These are phyloP conservation scores for Tympanoctomys barrerae DNA, from an alignment of 2,797 vertebrate genomes.

Conservation along the genomic window DNA sequence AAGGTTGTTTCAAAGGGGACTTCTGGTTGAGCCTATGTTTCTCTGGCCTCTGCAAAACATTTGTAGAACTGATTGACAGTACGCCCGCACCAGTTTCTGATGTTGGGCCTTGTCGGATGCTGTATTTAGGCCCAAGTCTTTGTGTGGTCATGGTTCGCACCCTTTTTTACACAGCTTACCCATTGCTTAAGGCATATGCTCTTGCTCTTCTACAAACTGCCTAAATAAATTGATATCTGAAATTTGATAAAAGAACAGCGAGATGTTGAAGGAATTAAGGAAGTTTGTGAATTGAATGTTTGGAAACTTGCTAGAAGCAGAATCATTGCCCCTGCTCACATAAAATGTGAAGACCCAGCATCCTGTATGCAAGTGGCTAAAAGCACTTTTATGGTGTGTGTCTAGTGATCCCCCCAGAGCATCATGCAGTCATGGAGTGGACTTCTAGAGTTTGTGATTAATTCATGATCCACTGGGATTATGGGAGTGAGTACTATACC, in stretches of 20 bases:
- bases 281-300: conserved; percentile 97
- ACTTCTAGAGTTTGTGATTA: no score
- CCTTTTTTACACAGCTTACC: conserved; percentile 97
- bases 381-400: conserved; percentile 86
- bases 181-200: conserved; percentile 97
- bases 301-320: conserved; percentile 98
- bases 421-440: no score
- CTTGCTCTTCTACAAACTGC: conserved; percentile 99
- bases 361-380: conserved; percentile 99
- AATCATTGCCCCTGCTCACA: conserved; percentile 98
- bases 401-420: no score
- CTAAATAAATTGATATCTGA: conserved; percentile 97
- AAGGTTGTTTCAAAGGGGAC: conserved; percentile 89
- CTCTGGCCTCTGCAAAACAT: conserved; percentile 88
- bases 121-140: conserved; percentile 96
- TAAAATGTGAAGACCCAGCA: conserved; percentile 97
- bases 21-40: conserved; percentile 93
- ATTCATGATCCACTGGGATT: no score
- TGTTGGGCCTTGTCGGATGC: conserved; percentile 97
- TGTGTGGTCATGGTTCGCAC: conserved; percentile 98
- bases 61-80: conserved; percentile 85
- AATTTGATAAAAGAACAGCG: conserved; percentile 93
- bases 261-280: conserved; percentile 94
- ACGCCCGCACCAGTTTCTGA: conserved; percentile 79
- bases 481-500: no score